phyloP scores from a whole-genome alignment of 2,113 vertebrate species.

The Etia nguti region DNA sequence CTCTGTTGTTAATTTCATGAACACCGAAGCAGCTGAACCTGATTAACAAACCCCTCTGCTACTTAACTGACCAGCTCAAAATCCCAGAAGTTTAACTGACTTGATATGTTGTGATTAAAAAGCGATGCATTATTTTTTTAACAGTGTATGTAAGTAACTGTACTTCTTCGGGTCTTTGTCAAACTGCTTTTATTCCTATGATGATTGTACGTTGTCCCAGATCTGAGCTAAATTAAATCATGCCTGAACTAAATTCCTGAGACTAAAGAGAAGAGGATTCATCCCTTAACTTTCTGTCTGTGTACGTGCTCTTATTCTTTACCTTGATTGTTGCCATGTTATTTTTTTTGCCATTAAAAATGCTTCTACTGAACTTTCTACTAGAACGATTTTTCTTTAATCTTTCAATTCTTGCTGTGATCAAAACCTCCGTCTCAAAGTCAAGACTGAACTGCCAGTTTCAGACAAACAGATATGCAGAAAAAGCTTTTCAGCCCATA shows the following conservation, averaged over 20 bases:
- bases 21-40: background rate
- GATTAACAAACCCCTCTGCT: accelerated
- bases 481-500: background rate
- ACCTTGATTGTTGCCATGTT: background rate
- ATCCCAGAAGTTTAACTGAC: background rate
- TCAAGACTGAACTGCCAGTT: background rate
- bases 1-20: background rate
- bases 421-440: background rate
- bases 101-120: background rate
- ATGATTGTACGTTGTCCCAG: background rate
- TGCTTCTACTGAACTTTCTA: background rate
- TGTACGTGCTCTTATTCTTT: background rate
- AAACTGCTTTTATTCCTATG: background rate
- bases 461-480: background rate
- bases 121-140: background rate
- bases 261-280: background rate
- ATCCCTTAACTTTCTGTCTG: background rate
- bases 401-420: background rate
- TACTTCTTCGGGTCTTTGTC: background rate
- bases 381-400: background rate
- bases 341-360: background rate
- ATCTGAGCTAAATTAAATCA: background rate
- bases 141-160: background rate
- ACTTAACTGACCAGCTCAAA: background rate
- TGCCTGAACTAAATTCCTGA: background rate